Evolutionary conservation across 2,113 vertebrate species (phyloP), one percentile per base, ranked within the genome.

Genomic region (Tachysurus fulvidraco): DNA sequence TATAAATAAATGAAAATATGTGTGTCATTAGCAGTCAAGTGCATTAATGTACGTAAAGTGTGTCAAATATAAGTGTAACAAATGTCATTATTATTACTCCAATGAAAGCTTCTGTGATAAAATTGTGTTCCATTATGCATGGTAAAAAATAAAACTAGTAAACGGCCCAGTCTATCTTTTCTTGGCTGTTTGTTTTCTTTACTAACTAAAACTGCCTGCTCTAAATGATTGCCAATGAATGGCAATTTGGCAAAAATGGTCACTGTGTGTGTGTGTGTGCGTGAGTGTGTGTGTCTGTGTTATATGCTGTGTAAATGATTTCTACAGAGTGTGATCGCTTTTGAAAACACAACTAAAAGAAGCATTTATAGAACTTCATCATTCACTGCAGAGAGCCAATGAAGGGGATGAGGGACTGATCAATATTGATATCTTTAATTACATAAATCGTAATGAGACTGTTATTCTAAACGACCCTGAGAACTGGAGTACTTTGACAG

Each of bases 391-490:
- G 74, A 60, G 0, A 41, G n/a, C 7, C 60, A 71, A 30, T 83
- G 54, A 79, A 25, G 13, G n/a, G 57, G 44, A 74, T 62, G 79
- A 44, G 17, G 57, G 41, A 6, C 59, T 11, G 73, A 81, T 86
- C 62, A 4, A 46, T 74, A 44, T 86, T 86, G 78, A 88, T 88
- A 84, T 60, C 25, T n/a, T 86, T 90, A 84, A 90, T 88, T 86
- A 69, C 59, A 86, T 88, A 84, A 84, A 86, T 77, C 41, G 77
- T 67, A 54, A 82, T 76, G 23, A 89, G 80, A 88, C 83, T 89
- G 81, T 88, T 88, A 87, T 90, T 89, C 73, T 89, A 88, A 90
- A 88, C 25, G 78, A 88, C 57, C 62, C 52, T 19, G 60, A 14
- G 36, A 62, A 84, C 55, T 55, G 19, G 71, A 79, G 78, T 19